Base-by-base conservation (phyloP, 92 coral and sea anemone species). In the Anthopleura xanthogrammica region DNA sequence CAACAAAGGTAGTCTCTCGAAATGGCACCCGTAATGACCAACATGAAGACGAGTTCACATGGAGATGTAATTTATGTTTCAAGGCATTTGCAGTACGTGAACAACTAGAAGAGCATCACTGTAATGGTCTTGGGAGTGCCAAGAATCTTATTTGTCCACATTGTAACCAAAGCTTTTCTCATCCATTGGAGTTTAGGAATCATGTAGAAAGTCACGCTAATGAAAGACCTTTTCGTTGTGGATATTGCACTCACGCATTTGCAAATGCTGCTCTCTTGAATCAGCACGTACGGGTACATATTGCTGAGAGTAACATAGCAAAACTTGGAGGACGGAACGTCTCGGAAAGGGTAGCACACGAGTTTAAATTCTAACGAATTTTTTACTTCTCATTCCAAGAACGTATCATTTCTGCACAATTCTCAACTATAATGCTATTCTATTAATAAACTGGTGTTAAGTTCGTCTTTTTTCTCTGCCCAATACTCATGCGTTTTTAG, bases 191-290 rank as follows among this genome's bases (percentile, higher is more conserved):
- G 89, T 95, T 94, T 70, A 94, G 99, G n/a, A 80, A 88, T 52
- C 99, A 97, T 77, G 92, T 97, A 82, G 99, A 97, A 80, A 84
- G 92, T 14, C 99, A 97, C 78, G 94, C 96, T 22, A 97, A 97
- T 62, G 99, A 97, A 78, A 91, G 99, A 78, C 98, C 99, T 7
- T 92, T 92, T 85, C 90, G 95, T 43, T 97, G 99, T 48, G 94
- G 99, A 6, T 94, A 90, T 85, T 97, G 99, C 88, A 91, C 99
- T 83, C 85, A 98, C 73, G 94, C 98, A 57, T 97, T 97, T 80
- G 86, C 95, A 5, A 97, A 93, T 76, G 95, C 98, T 16, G 87
- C 94, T 43, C 78, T 92, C 72, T 87, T 97, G 52, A 94, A 97
- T 83, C 97, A 94, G 80, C 99, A 97, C 87, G 97, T 94, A 39